A percentile compares a stretch with the other conserved stretches of the same genome.
phyloP scores from a whole-genome alignment of 2,113 vertebrate genomes.

The Campylomormyrus numenius region DNA sequence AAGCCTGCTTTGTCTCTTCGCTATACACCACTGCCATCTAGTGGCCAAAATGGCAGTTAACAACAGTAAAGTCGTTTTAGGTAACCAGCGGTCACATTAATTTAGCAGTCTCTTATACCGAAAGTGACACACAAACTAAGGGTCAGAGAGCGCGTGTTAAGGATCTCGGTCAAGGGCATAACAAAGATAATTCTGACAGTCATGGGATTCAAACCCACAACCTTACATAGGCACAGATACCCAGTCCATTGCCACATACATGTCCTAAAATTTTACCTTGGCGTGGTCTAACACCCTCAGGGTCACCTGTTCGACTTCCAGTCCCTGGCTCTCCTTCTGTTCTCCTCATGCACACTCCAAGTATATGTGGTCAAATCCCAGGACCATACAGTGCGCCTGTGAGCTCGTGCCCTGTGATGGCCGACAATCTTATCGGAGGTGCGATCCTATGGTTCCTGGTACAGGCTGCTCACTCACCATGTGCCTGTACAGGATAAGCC shows the following conservation, averaged over 20 bases:
- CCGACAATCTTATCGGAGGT: neutral
- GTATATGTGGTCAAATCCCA: neutral
- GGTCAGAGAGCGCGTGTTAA: neutral
- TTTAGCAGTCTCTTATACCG: neutral
- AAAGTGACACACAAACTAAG: neutral
- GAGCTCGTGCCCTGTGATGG: neutral
- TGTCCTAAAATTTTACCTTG: neutral
- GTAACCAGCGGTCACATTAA: neutral
- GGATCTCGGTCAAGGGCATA: neutral
- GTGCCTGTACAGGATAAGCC: neutral
- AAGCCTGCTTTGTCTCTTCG: neutral
- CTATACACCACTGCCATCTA: neutral
- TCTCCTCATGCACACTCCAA: neutral
- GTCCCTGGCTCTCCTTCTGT: neutral
- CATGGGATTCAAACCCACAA: neutral
- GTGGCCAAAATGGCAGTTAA: neutral
- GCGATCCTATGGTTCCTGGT: too few relatives aligned
- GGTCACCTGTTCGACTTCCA: too few relatives aligned
- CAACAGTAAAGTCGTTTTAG: neutral
- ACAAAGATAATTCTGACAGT: neutral
- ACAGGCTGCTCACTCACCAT: neutral
- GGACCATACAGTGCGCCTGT: neutral
- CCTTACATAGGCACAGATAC: neutral
- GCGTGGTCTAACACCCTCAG: too few relatives aligned
- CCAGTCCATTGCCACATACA: neutral